Conservation (phyloP, 2,797 vertebrate species). For the Mus caroli region DNA sequence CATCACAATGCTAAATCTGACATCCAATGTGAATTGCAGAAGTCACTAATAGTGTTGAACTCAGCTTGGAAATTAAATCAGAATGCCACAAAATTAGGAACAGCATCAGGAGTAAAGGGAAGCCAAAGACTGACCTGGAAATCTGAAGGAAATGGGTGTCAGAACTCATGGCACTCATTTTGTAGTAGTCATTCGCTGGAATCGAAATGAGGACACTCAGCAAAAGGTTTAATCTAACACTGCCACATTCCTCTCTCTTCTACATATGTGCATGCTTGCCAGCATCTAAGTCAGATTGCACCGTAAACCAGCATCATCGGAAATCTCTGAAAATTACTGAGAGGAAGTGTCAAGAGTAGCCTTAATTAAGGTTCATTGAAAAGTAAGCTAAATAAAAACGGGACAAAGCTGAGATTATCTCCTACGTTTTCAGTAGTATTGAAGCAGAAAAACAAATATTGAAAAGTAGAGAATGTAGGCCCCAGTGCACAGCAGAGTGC, state of each 20-base stretch:
- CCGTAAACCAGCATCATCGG: background rate
- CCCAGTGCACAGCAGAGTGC: accelerated
- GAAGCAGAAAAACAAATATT: background rate
- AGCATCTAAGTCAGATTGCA: background rate
- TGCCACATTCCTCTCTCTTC: accelerated
- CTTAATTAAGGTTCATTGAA: constrained; percentile 24
- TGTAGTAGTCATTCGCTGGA: background rate
- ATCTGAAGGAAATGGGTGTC: background rate
- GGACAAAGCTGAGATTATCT: background rate
- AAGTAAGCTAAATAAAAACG: constrained; percentile 44
- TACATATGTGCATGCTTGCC: no score
- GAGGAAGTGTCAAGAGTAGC: background rate
- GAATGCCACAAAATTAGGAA: background rate
- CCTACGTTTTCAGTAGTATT: background rate
- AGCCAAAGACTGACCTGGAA: background rate
- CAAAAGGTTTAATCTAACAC: background rate
- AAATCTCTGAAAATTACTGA: background rate
- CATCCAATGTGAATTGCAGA: background rate
- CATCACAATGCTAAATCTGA: background rate
- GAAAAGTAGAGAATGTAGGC: background rate
- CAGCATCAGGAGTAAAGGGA: background rate
- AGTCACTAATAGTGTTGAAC: background rate
- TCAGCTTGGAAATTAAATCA: background rate
- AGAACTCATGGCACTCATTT: background rate
- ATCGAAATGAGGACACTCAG: background rate